phyloP scores from a whole-genome alignment of 1,140 invertebrate species.

The Paraescarpia echinospica region DNA sequence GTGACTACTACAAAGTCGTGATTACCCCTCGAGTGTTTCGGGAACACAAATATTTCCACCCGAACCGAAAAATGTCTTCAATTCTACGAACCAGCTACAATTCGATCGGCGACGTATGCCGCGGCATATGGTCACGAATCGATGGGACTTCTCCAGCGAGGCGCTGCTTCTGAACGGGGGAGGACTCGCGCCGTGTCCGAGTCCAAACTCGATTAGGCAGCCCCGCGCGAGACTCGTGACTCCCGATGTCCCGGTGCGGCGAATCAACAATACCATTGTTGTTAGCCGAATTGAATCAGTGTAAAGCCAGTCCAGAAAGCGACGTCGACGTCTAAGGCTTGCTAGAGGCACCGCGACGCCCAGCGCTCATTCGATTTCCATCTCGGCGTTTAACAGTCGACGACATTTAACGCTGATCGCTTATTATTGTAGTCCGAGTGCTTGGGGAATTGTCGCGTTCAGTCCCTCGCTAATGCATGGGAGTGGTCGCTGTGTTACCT shows the following conservation, averaged over 20 bases:
- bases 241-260: not conserved
- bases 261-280: not conserved
- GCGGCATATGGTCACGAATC: not conserved
- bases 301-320: not conserved
- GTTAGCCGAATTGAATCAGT: not conserved
- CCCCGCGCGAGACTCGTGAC: not conserved
- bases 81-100: not conserved
- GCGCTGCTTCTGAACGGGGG: no score
- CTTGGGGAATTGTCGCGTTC: not conserved
- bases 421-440: not conserved
- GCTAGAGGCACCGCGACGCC: not conserved
- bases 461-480: not conserved
- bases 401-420: constrained; percentile 3
- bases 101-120: not conserved
- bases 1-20: not conserved
- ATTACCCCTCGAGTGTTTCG: not conserved
- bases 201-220: not conserved
- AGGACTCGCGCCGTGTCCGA: not conserved
- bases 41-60: not conserved
- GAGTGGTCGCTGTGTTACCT: not conserved
- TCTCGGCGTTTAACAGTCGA: not conserved
- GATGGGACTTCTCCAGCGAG: not conserved
- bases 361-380: not conserved
- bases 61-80: not conserved
- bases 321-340: not conserved